Percentiles rank a stretch among this genome's conserved stretches.
phyloP scores from a whole-genome alignment of 2,113 vertebrate species.

The Ancistrus triradiatus region DNA sequence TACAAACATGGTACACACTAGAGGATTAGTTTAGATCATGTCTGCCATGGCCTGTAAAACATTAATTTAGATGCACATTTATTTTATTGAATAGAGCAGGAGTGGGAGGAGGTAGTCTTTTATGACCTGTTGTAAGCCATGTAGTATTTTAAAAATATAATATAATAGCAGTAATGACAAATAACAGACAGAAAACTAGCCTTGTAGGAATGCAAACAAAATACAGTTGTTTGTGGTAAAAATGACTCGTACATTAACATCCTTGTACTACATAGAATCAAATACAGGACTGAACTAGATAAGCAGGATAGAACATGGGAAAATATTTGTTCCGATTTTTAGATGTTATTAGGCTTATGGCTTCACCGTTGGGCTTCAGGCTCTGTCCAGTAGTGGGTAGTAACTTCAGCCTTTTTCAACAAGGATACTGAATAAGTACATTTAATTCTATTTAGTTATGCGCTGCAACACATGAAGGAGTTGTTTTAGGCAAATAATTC shows the following conservation, averaged over 20 bases:
- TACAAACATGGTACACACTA: constrained; percentile 43
- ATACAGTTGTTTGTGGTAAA: constrained; percentile 53
- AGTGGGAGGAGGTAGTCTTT: constrained; percentile 33
- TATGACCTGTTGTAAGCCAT: constrained; percentile 42
- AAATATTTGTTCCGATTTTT: too few species aligned
- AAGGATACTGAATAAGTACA: too few species aligned
- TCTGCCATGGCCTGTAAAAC: constrained; percentile 61
- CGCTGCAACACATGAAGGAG: too few species aligned
- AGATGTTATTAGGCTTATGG: too few species aligned
- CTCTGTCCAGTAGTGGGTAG: too few species aligned
- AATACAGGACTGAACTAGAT: too few species aligned
- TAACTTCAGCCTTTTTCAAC: too few species aligned
- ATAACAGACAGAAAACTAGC: constrained; percentile 36
- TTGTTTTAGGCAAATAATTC: too few species aligned
- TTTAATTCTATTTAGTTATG: too few species aligned
- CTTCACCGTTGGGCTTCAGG: too few species aligned
- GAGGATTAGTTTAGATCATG: constrained; percentile 64
- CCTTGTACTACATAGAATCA: constrained; percentile 27
- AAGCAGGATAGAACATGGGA: too few species aligned
- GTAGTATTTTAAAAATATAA: constrained; percentile 31
- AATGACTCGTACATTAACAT: constrained; percentile 39
- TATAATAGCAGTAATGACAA: constrained; percentile 46
- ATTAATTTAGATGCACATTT: constrained; percentile 70
- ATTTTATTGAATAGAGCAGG: constrained; percentile 59
- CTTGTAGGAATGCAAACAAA: constrained; percentile 29